Percentiles rank a stretch among this genome's conserved stretches.
phyloP scores from a whole-genome alignment of 2,888 invertebrate species.

The Brenthis hecate region DNA sequence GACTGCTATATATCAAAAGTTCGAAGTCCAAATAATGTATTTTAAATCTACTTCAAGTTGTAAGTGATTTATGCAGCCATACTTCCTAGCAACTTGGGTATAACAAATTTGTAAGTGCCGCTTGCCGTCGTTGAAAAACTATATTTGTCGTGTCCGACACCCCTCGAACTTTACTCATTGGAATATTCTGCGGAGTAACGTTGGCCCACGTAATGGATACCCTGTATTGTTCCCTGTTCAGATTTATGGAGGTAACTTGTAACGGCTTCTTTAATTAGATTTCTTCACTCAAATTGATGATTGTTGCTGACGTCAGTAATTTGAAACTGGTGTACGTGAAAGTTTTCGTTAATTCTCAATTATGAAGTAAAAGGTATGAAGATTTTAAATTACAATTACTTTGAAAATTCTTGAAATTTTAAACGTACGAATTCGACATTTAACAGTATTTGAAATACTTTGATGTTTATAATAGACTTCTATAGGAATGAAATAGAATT shows the following conservation, averaged over 20 bases:
- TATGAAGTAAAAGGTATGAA: slow-evolving; percentile 29
- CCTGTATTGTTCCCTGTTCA: slow-evolving; percentile 76
- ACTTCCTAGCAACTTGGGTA: slow-evolving; percentile 51
- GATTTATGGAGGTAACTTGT: slow-evolving; percentile 82
- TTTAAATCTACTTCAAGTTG: slow-evolving; percentile 40
- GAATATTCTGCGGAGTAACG: slow-evolving; percentile 74
- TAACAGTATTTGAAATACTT: slow-evolving; percentile 20
- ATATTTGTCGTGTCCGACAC: slow-evolving; percentile 66
- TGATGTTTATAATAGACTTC: slow-evolving; percentile 34
- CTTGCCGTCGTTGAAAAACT: slow-evolving; percentile 72
- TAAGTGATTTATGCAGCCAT: slow-evolving; percentile 58
- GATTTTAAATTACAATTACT: slow-evolving; percentile 23
- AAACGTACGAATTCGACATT: slow-evolving; percentile 6
- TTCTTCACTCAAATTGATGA: slow-evolving; percentile 79
- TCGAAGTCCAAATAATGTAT: slow-evolving; percentile 33
- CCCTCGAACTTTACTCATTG: slow-evolving; percentile 71
- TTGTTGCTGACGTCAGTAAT: slow-evolving; percentile 77
- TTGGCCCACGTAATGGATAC: slow-evolving; percentile 74
- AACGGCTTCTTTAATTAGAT: slow-evolving; percentile 81
- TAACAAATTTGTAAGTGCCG: slow-evolving; percentile 66
- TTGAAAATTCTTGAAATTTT: slow-evolving; percentile 2
- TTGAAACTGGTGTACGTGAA: slow-evolving; percentile 47
- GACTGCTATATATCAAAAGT: slow-evolving; percentile 31
- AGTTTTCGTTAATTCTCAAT: slow-evolving; percentile 29
- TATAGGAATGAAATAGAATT: slow-evolving; percentile 37